Evolutionary conservation across 2,113 vertebrate genomes (phyloP).

Genomic region (Zapus hudsonius): DNA sequence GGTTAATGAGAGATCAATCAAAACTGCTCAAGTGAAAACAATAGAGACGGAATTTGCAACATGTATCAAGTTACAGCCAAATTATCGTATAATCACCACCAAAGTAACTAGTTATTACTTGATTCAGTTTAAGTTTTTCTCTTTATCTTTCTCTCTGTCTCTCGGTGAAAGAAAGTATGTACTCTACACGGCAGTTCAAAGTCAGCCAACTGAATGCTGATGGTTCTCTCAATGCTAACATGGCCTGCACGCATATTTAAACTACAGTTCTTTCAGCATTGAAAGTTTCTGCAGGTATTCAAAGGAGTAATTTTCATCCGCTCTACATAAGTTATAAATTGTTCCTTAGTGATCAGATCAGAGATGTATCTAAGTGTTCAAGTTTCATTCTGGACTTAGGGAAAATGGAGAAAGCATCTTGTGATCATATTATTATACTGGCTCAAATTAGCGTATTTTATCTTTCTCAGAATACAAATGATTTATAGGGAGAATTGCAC

Average conservation of each 20-base stretch:
- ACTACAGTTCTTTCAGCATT: neutral
- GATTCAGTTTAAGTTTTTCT: neutral
- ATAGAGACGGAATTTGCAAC: neutral
- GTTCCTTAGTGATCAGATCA: neutral
- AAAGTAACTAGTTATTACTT: neutral
- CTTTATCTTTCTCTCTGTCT: neutral
- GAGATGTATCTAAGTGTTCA: neutral
- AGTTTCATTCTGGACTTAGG: neutral
- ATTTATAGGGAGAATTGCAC: neutral
- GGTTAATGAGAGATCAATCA: neutral
- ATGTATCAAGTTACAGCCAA: neutral
- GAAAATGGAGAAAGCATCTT: neutral
- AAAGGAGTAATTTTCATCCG: neutral
- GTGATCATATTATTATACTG: neutral
- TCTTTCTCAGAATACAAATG: neutral
- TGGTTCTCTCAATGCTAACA: neutral
- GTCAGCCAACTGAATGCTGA: neutral
- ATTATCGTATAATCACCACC: neutral
- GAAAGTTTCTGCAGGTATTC: neutral
- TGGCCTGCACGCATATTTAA: neutral
- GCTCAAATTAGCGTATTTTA: neutral
- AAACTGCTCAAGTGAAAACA: neutral
- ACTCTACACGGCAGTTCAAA: neutral
- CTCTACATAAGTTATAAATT: neutral
- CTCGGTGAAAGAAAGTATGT: neutral